A percentile compares a stretch with the other conserved stretches of the same genome.
phyloP scores from a whole-genome alignment of 35 echinoderm and acorn worm species.

The Lytechinus pictus region DNA sequence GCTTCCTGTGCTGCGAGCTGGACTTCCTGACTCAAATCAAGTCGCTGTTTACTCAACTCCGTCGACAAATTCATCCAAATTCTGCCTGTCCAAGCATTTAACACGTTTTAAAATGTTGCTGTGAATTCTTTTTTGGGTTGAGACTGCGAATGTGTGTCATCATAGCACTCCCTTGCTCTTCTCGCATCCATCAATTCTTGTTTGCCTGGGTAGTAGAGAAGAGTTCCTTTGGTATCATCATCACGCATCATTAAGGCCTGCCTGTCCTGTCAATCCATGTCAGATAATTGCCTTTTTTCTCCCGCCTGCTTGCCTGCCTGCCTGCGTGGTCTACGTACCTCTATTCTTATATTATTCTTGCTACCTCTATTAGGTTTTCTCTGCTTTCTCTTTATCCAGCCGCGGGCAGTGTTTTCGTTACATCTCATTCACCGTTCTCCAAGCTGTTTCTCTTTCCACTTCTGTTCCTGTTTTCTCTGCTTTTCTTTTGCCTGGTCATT shows the following conservation, averaged over 20 bases:
- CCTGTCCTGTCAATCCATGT: conserved; percentile 46
- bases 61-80: conserved; percentile 50
- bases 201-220: conserved; percentile 44
- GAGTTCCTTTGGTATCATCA: conserved; percentile 29
- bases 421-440: conserved; percentile 26
- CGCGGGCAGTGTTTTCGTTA: conserved; percentile 18
- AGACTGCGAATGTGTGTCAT: conserved; percentile 19
- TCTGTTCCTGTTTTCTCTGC: conserved; percentile 29
- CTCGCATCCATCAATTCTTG: conserved; percentile 47
- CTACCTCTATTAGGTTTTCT: conserved; percentile 16
- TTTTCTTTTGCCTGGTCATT: conserved; percentile 6
- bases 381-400: not conserved
- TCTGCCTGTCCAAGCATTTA: conserved; percentile 55
- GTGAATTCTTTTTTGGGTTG: not conserved
- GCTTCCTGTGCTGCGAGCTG: conserved; percentile 51
- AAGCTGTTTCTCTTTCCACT: conserved; percentile 17
- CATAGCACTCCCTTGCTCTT: not conserved
- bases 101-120: conserved; percentile 41
- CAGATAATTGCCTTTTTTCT: conserved; percentile 43
- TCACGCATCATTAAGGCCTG: conserved; percentile 53
- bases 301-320: not conserved
- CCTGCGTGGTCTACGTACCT: not conserved
- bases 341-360: not conserved
- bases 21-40: conserved; percentile 41
- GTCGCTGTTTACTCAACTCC: conserved; percentile 40